These are phyloP conservation scores for Melanostoma scalare DNA, from an alignment of 2,888 invertebrate species.

Conservation along the genomic window DNA sequence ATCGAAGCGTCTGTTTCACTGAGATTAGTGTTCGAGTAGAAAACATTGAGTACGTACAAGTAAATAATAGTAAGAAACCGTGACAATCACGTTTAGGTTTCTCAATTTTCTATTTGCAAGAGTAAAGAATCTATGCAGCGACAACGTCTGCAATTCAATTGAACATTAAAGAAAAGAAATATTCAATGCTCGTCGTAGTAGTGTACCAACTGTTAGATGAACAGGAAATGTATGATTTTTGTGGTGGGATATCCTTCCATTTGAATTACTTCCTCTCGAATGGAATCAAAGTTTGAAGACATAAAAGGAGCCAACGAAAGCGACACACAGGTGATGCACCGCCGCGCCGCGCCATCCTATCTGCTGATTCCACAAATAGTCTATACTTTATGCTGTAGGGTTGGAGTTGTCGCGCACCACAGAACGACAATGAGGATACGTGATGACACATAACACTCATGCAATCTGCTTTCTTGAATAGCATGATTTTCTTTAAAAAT, in stretches of 20 bases:
- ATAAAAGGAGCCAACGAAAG: slow-evolving; percentile 5
- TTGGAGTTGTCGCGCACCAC: slow-evolving; percentile 22
- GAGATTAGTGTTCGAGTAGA: too few species aligned
- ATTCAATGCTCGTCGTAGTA: slow-evolving; percentile 8
- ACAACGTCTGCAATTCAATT: slow-evolving; percentile 72
- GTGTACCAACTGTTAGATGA: slow-evolving; percentile 17
- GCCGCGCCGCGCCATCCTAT: slow-evolving; percentile 10
- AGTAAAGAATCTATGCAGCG: slow-evolving; percentile 33
- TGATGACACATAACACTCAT: slow-evolving; percentile 67
- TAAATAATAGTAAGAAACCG: slow-evolving; percentile 34
- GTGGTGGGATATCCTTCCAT: slow-evolving; percentile 60
- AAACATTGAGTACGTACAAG: neutral
- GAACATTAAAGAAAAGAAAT: slow-evolving; percentile 51
- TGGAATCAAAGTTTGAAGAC: slow-evolving; percentile 60
- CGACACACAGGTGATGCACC: neutral
- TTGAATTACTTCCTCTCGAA: slow-evolving; percentile 65
- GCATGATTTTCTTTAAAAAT: neutral
- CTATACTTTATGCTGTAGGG: slow-evolving; percentile 13
- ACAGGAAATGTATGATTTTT: slow-evolving; percentile 56
- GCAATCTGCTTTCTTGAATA: slow-evolving; percentile 27
- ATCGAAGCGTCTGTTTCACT: too few species aligned
- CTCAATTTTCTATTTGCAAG: slow-evolving; percentile 37
- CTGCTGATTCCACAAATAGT: slow-evolving; percentile 67
- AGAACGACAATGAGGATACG: slow-evolving; percentile 56
- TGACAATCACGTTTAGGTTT: slow-evolving; percentile 56